phyloP scores from a whole-genome alignment of 1,140 invertebrate genomes.

The Matsumurasca onukii region DNA sequence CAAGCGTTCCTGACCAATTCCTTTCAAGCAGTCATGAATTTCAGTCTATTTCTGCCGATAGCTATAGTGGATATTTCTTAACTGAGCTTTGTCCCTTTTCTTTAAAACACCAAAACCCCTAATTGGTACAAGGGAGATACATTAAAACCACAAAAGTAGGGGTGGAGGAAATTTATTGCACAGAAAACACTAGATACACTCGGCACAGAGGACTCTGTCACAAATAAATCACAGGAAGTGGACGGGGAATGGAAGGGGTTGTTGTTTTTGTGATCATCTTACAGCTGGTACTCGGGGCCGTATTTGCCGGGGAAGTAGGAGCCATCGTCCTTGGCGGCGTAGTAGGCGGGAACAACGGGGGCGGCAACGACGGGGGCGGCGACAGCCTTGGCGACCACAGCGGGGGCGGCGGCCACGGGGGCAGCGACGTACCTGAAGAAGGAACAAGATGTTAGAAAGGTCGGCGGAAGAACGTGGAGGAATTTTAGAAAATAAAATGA shows the following conservation, averaged over 20 bases:
- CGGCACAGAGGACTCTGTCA: not conserved
- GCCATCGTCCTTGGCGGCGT: constrained; percentile 35
- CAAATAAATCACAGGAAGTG: constrained; percentile 17
- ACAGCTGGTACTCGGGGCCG: constrained; percentile 29
- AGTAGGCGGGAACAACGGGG: not conserved
- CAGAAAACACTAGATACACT: not conserved
- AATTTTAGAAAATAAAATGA: too few relatives aligned
- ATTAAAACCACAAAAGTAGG: not conserved
- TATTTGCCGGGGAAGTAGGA: constrained; percentile 43
- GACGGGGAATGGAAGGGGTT: not conserved
- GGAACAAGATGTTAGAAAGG: too few relatives aligned
- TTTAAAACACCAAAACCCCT: not conserved
- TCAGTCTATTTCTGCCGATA: not conserved
- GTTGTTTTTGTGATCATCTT: not conserved
- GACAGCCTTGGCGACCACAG: constrained; percentile 4
- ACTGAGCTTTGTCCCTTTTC: not conserved
- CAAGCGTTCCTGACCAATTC: too few relatives aligned
- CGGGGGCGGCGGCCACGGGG: not conserved
- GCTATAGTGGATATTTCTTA: not conserved
- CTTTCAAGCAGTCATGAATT: not conserved
- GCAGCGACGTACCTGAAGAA: constrained; percentile 4
- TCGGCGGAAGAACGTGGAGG: too few relatives aligned
- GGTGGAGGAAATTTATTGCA: constrained; percentile 11
- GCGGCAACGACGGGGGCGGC: constrained; percentile 22
- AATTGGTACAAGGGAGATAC: too few relatives aligned